These are phyloP conservation scores for Beris chalybata DNA, from an alignment of 2,888 invertebrate species.

Conservation along the genomic window DNA sequence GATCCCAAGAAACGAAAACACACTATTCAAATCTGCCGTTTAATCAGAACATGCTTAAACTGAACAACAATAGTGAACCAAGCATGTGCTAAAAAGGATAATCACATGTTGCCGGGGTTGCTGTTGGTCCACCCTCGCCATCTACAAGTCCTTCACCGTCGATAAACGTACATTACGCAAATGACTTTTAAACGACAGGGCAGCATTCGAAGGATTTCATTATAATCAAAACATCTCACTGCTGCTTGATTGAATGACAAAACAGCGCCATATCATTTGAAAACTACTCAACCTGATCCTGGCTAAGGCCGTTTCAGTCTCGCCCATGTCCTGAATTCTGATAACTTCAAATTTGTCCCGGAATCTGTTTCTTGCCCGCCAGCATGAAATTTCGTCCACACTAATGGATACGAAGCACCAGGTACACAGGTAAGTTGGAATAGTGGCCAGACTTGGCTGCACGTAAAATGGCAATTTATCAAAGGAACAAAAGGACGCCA, in stretches of 20 bases:
- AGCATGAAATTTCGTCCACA: neutral
- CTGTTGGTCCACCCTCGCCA: neutral
- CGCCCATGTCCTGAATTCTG: neutral
- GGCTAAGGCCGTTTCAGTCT: neutral
- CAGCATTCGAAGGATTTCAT: no score
- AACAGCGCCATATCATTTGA: neutral
- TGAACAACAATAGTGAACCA: slow-evolving; percentile 41
- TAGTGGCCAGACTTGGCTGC: slow-evolving; percentile 5
- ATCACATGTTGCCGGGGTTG: slow-evolving; percentile 38
- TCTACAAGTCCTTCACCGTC: neutral
- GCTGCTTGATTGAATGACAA: no score
- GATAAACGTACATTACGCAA: slow-evolving; percentile 14
- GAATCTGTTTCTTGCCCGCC: neutral
- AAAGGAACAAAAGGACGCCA: slow-evolving; percentile 19
- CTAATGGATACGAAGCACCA: neutral
- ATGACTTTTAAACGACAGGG: slow-evolving; percentile 4
- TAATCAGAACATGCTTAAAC: slow-evolving; percentile 42
- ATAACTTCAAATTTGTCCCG: no score
- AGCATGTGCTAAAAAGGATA: slow-evolving; percentile 45
- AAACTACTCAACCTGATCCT: neutral
- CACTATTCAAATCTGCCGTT: slow-evolving; percentile 29
- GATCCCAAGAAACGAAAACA: slow-evolving; percentile 19
- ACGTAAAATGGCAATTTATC: slow-evolving; percentile 33
- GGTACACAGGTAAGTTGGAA: slow-evolving; percentile 1
- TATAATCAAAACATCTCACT: no score